Base-by-base conservation (phyloP, 2,888 invertebrate genomes). In the Morinoia aosen region DNA sequence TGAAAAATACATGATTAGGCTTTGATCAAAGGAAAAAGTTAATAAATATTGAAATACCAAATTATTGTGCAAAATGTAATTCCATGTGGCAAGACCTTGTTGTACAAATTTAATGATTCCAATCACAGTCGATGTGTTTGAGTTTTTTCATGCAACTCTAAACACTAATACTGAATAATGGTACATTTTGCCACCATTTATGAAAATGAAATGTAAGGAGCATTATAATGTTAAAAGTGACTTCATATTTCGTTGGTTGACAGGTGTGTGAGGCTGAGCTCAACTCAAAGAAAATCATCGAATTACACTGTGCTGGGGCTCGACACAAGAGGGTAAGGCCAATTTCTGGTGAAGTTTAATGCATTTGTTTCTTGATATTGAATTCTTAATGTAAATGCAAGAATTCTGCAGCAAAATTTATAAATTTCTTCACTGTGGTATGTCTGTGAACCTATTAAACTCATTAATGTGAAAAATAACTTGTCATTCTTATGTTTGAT, bases 191-290 rank as follows among this genome's bases (percentile, higher is more conserved):
- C 90, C 90, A 90, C 90, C 90, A 39, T 12, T 90, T 0, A 40
- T 39, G 40, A 40, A 25, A 48, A 48, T 4, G 48, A 48, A 48
- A 2, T 48, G 5, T 5, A 48, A 48, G 48, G 48, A 48, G 48
- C 48, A 48, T 48, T 5, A 48, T 48, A 48, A 39, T 40, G 90
- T 14, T 14, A 39, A 11, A 40, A 90, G 12, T 25, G 11, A 39
- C 48, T 12, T 90, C 14, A 90, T 40, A 39, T 19, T 48, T 40
- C 19, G 40, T 90, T 40, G 39, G 0, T 40, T 90, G 39, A 8
- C 48, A 95, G 95, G 64, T 95, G 61, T 95, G 95, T 61, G 95
- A 95, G 11, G 95, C 95, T 64, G 95, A 95, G 40, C 58, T 95
- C 61, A 95, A 95, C 64, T 64, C 95, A 8, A 95, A 64, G 64